Conservation (phyloP, 2,113 vertebrate species). For the Xiphophorus couchianus region DNA sequence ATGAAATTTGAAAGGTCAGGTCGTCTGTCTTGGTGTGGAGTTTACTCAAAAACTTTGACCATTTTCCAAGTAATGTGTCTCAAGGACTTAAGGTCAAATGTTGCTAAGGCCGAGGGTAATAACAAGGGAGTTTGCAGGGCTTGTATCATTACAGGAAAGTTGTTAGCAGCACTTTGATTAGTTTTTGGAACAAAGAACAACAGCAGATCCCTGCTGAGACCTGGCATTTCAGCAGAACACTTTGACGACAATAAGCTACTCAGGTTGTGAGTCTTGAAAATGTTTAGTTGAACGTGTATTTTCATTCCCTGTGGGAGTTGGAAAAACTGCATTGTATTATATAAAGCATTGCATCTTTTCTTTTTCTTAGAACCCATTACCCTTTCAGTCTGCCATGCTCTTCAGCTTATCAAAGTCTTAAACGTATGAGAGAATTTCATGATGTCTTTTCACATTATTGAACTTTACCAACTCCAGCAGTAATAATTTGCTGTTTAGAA, state of each 20-base stretch:
- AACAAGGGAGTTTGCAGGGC: conserved; percentile 46
- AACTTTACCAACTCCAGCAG: neutral
- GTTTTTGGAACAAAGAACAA: conserved; percentile 23
- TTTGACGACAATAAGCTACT: neutral
- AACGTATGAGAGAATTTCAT: neutral
- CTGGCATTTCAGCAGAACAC: conserved; percentile 51
- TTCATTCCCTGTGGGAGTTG: neutral
- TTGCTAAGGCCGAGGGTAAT: conserved; percentile 64
- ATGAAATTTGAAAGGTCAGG: conserved; percentile 73
- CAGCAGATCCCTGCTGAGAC: conserved; percentile 37
- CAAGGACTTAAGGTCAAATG: conserved; percentile 66
- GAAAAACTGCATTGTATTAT: neutral
- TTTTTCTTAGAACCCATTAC: neutral
- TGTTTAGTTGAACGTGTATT: neutral
- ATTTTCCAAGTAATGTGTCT: conserved; percentile 59
- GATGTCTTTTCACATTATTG: neutral
- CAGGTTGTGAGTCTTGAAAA: neutral
- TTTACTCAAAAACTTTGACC: conserved; percentile 70
- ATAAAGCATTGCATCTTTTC: neutral
- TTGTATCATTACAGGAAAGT: conserved; percentile 41
- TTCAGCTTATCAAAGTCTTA: neutral
- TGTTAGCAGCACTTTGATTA: conserved; percentile 48
- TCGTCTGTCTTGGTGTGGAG: conserved; percentile 69
- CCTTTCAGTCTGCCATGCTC: neutral
- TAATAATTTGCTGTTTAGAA: neutral